These are phyloP conservation scores for Heliconius erato DNA, from an alignment of 2,888 invertebrate genomes.

Conservation along the genomic window DNA sequence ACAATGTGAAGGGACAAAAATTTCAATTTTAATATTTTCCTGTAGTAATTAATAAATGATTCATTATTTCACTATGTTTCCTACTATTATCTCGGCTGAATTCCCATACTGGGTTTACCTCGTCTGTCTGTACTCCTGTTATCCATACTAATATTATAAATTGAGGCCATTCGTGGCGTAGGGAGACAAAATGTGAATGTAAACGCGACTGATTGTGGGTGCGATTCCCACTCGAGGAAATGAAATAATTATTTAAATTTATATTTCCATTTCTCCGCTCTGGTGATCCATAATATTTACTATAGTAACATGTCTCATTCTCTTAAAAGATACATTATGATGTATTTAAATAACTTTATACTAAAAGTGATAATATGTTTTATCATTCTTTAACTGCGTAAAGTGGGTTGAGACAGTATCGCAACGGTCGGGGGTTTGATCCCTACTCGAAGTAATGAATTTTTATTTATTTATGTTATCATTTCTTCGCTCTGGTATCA, in stretches of 20 bases:
- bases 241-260: neutral
- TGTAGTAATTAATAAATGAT: constrained; percentile 31
- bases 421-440: neutral
- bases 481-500: too few species aligned
- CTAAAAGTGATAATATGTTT: too few species aligned
- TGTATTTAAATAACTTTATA: too few species aligned
- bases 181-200: neutral
- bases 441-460: neutral
- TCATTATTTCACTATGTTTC: constrained; percentile 31
- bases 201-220: neutral
- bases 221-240: neutral
- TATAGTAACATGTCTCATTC: too few species aligned
- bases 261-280: neutral
- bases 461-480: neutral
- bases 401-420: neutral
- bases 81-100: constrained; percentile 18
- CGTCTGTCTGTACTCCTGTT: neutral
- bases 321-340: too few species aligned
- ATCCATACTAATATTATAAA: neutral
- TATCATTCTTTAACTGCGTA: too few species aligned
- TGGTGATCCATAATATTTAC: too few species aligned
- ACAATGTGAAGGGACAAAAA: neutral
- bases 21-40: constrained; percentile 17
- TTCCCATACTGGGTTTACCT: constrained; percentile 32
- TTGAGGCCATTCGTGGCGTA: neutral